A percentile compares a stretch with the other conserved stretches of the same genome.
phyloP scores from a whole-genome alignment of 2,797 vertebrate genomes.

The Podarcis lilfordi region DNA sequence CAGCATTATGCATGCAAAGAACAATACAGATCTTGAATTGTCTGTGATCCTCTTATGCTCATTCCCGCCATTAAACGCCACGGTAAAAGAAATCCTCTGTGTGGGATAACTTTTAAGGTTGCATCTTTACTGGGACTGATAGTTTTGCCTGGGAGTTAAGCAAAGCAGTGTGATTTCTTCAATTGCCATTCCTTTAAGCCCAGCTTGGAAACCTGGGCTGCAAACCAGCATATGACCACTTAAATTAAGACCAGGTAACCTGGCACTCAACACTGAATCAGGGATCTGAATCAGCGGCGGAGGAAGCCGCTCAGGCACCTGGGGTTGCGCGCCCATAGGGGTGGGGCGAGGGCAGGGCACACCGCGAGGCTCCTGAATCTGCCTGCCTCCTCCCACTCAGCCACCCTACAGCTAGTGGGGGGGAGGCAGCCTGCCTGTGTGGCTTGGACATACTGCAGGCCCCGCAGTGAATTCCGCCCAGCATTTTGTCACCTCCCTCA shows the following conservation, averaged over 20 bases:
- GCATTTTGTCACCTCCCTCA: no score
- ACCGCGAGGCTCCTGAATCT: no score
- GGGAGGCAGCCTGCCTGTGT: no score
- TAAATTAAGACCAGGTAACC: background rate
- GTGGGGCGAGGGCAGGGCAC: no score
- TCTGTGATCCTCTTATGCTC: background rate
- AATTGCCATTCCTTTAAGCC: background rate
- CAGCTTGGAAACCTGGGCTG: background rate
- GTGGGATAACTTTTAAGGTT: background rate
- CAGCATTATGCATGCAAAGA: background rate
- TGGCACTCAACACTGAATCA: no score
- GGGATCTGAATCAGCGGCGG: no score
- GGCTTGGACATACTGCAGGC: no score
- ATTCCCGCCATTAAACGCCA: background rate
- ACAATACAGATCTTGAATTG: constrained; percentile 1
- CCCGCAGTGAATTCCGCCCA: rapidly evolving
- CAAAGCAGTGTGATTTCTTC: background rate
- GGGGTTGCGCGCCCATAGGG: rapidly evolving
- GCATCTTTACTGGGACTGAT: background rate
- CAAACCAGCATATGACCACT: background rate
- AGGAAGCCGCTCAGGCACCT: no score
- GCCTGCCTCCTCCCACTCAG: no score
- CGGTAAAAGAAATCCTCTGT: background rate
- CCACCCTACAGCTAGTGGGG: no score
- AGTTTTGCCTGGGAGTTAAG: background rate